Conservation (phyloP, 2,888 invertebrate species). For the Eulithis testata region DNA sequence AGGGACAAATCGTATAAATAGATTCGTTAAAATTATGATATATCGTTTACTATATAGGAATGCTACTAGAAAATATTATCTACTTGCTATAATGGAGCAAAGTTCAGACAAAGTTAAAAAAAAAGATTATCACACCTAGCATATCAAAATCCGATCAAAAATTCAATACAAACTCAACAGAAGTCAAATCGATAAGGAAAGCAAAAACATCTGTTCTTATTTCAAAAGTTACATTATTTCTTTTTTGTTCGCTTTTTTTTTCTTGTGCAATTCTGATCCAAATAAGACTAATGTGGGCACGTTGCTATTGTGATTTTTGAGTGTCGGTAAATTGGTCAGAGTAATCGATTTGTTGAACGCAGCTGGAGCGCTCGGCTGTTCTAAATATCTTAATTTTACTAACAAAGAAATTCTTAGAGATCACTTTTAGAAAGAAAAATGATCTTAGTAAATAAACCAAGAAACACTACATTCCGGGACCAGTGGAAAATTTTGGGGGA, state of each 20-base stretch:
- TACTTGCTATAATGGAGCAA: not conserved
- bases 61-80: too few species aligned
- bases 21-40: too few species aligned
- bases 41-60: too few species aligned
- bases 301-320: conserved; percentile 34
- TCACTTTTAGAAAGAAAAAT: too few species aligned
- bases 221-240: conserved; percentile 26
- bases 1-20: too few species aligned
- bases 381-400: too few species aligned
- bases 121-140: conserved; percentile 29
- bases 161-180: conserved; percentile 31
- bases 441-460: too few species aligned
- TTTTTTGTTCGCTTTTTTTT: conserved; percentile 18
- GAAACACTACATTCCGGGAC: too few species aligned
- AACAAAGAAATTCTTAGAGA: too few species aligned
- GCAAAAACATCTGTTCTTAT: conserved; percentile 43
- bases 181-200: conserved; percentile 43
- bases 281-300: conserved; percentile 37
- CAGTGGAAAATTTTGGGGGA: too few species aligned
- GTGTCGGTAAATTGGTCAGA: conserved; percentile 36
- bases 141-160: conserved; percentile 34
- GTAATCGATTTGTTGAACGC: conserved; percentile 28
- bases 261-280: conserved; percentile 38
- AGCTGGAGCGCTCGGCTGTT: conserved; percentile 15
- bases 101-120: not conserved